These are phyloP conservation scores for Ptiloglossa arizonensis DNA, from an alignment of 1,140 invertebrate genomes.

Conservation along the genomic window DNA sequence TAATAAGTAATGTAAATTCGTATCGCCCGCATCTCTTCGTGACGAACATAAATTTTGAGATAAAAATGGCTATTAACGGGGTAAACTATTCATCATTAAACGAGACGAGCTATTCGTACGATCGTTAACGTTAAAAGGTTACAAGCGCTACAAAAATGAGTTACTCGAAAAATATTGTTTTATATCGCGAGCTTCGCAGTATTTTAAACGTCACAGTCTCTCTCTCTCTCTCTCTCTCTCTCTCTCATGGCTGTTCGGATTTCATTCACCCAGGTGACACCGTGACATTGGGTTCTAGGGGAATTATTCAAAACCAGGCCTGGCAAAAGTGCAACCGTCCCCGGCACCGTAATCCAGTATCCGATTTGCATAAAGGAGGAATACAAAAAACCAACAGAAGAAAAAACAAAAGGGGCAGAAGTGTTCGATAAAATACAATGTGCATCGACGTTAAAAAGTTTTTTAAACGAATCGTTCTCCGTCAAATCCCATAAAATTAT, in stretches of 20 bases:
- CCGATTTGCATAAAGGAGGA: slow-evolving; percentile 74
- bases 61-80: too few species aligned
- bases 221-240: slow-evolving; percentile 40
- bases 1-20: too few species aligned
- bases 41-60: too few species aligned
- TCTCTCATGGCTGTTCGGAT: slow-evolving; percentile 51
- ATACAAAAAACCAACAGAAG: slow-evolving; percentile 65
- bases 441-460: not conserved
- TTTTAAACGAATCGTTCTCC: too few species aligned
- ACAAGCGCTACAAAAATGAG: not conserved
- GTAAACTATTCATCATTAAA: too few species aligned
- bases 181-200: slow-evolving; percentile 14
- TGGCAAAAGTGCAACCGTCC: slow-evolving; percentile 76
- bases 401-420: slow-evolving; percentile 66
- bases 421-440: not conserved
- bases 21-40: too few species aligned
- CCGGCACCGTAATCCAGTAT: slow-evolving; percentile 72
- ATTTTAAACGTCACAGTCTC: slow-evolving; percentile 45
- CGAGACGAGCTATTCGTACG: too few species aligned
- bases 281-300: slow-evolving; percentile 68
- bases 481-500: too few species aligned
- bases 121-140: too few species aligned
- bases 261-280: slow-evolving; percentile 70
- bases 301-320: slow-evolving; percentile 71
- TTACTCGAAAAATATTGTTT: slow-evolving; percentile 42